phyloP scores from a whole-genome alignment of 2,113 vertebrate species.

The Taurulus bubalis region DNA sequence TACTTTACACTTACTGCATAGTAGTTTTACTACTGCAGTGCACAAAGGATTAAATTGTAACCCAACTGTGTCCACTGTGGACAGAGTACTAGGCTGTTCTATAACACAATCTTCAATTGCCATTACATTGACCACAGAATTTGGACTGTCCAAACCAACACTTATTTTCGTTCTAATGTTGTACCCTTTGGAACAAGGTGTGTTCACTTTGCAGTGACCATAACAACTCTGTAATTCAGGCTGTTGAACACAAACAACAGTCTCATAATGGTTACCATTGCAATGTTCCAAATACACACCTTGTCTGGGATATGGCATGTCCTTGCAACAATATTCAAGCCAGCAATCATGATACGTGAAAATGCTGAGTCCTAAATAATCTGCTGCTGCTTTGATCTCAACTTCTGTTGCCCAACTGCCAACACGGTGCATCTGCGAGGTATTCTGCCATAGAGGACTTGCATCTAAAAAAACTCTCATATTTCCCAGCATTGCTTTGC shows the following conservation, averaged over 20 bases:
- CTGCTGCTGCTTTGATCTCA: not conserved
- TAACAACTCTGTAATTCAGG: not conserved
- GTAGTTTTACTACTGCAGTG: too few species aligned
- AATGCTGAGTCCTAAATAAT: slow-evolving; percentile 2
- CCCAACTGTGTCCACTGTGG: too few species aligned
- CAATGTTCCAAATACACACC: not conserved
- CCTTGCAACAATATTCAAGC: not conserved
- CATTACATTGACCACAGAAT: too few species aligned
- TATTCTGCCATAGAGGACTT: not conserved
- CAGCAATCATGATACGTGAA: not conserved
- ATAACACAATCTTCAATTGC: too few species aligned
- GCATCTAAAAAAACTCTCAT: not conserved
- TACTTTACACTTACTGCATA: too few species aligned
- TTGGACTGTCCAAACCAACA: too few species aligned
- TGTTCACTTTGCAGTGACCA: not conserved
- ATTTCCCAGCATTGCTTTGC: not conserved
- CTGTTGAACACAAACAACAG: not conserved
- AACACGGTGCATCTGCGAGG: not conserved
- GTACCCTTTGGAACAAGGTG: not conserved
- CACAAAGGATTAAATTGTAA: too few species aligned
- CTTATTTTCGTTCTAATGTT: not conserved
- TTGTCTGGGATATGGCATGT: not conserved
- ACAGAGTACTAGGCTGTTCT: too few species aligned
- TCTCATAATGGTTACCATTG: slow-evolving; percentile 1
- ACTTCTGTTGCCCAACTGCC: not conserved